phyloP scores from a whole-genome alignment of 2,888 invertebrate species.

The Pseudoips prasinana region DNA sequence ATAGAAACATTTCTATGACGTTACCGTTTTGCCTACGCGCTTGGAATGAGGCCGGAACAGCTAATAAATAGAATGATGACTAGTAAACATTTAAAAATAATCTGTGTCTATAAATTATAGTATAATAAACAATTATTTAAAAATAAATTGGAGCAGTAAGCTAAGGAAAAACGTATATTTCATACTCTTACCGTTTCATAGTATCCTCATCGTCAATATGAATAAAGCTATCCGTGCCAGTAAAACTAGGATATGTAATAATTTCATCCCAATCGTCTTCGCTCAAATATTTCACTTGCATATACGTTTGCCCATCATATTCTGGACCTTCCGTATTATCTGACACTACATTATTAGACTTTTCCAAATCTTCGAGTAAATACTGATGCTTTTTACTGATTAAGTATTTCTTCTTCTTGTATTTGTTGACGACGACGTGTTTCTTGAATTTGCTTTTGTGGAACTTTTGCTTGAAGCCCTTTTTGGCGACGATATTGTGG shows the following conservation, averaged over 20 bases:
- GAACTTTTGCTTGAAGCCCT: constrained; percentile 61
- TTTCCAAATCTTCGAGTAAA: constrained; percentile 34
- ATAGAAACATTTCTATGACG: no score
- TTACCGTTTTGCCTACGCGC: no score
- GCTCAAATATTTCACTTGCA: constrained; percentile 75
- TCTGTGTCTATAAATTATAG: no score
- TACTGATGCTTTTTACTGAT: constrained; percentile 52
- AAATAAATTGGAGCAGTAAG: no score
- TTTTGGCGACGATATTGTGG: constrained; percentile 65
- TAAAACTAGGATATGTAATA: constrained; percentile 87
- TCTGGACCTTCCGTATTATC: constrained; percentile 46
- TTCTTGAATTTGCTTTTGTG: constrained; percentile 60
- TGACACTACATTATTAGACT: constrained; percentile 47
- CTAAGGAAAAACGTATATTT: no score
- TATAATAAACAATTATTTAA: no score
- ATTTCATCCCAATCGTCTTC: constrained; percentile 69
- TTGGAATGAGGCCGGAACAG: no score
- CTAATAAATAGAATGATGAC: no score
- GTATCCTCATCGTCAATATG: constrained; percentile 94
- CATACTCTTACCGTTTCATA: constrained; percentile 85
- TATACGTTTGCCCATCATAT: constrained; percentile 69
- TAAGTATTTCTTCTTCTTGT: constrained; percentile 59
- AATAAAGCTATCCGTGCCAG: constrained; percentile 92
- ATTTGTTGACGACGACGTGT: constrained; percentile 49
- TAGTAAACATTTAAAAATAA: no score